Evolutionary conservation across 2,113 vertebrate species (phyloP).

Genomic region (Ailuropoda melanoleuca): DNA sequence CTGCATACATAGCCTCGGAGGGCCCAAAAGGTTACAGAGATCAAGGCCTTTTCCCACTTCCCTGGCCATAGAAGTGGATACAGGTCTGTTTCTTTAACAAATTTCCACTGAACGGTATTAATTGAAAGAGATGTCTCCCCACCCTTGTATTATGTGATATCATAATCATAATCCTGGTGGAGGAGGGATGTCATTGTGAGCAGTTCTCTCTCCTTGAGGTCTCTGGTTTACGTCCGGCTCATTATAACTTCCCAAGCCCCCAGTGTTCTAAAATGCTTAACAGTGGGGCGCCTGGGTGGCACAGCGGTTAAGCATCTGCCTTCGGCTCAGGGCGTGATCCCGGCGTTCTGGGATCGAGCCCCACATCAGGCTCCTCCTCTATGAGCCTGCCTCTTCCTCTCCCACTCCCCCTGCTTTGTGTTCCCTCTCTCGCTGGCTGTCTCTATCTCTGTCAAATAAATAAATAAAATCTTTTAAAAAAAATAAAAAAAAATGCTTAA

Average conservation of each 20-base stretch:
- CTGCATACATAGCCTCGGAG: neutral
- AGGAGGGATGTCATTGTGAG: neutral
- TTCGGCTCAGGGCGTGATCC: no score
- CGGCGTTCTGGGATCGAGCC: no score
- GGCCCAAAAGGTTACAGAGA: neutral
- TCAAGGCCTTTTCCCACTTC: neutral
- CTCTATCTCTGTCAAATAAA: no score
- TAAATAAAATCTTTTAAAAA: no score
- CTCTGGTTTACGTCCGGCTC: constrained; percentile 13
- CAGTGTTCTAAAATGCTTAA: neutral
- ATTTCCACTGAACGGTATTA: constrained; percentile 21
- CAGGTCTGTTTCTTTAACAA: neutral
- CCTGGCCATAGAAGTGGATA: neutral
- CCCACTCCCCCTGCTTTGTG: no score
- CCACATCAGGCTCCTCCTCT: no score
- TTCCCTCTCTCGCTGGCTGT: no score
- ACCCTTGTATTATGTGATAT: neutral
- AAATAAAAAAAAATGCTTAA: neutral
- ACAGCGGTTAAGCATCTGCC: no score
- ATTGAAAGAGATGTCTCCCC: neutral
- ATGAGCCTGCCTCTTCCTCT: no score
- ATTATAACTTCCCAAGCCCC: neutral
- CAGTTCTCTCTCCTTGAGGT: neutral
- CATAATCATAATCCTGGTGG: neutral
- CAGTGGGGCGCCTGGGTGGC: no score